Percentiles rank a stretch among this genome's conserved stretches.
These are phyloP conservation scores for Anthrax anthrax DNA, from an alignment of 2,888 invertebrate species.

Conservation along the genomic window DNA sequence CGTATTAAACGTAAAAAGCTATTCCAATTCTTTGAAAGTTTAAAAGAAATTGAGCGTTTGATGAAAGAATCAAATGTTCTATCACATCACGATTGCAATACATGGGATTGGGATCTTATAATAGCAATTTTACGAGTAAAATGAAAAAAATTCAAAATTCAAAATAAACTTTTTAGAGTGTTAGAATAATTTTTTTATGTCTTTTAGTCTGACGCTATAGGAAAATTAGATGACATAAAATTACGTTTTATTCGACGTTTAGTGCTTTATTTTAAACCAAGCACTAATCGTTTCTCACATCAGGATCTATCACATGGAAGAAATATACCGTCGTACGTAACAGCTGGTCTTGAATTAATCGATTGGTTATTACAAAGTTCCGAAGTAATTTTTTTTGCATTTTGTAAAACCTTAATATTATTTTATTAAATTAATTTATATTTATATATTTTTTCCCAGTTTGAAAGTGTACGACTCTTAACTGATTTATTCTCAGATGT, in stretches of 20 bases:
- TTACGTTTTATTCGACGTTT: conserved; percentile 58
- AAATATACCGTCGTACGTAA: conserved; percentile 27
- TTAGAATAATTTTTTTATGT: conserved; percentile 17
- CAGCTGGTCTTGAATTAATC: conserved; percentile 31
- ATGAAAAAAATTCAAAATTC: too few species aligned
- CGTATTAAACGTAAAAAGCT: conserved; percentile 33
- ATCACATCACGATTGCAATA: conserved; percentile 59
- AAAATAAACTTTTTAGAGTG: not conserved
- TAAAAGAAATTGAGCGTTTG: conserved; percentile 47
- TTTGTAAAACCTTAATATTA: not conserved
- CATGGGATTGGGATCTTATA: conserved; percentile 91
- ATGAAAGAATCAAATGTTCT: conserved; percentile 73
- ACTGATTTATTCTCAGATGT: conserved; percentile 71
- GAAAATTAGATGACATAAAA: conserved; percentile 50
- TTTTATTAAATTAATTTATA: not conserved
- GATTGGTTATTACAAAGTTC: conserved; percentile 28
- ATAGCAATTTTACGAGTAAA: conserved; percentile 62
- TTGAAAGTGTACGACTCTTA: conserved; percentile 54
- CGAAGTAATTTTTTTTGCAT: conserved; percentile 19
- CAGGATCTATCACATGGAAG: conserved; percentile 49
- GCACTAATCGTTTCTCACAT: conserved; percentile 73
- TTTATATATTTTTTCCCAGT: conserved; percentile 25
- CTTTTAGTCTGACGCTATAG: conserved; percentile 35
- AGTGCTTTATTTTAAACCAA: conserved; percentile 74
- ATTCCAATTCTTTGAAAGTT: conserved; percentile 40